These are phyloP conservation scores for Drosophila trichaetosa DNA, from an alignment of 2,888 invertebrate species.

Conservation along the genomic window DNA sequence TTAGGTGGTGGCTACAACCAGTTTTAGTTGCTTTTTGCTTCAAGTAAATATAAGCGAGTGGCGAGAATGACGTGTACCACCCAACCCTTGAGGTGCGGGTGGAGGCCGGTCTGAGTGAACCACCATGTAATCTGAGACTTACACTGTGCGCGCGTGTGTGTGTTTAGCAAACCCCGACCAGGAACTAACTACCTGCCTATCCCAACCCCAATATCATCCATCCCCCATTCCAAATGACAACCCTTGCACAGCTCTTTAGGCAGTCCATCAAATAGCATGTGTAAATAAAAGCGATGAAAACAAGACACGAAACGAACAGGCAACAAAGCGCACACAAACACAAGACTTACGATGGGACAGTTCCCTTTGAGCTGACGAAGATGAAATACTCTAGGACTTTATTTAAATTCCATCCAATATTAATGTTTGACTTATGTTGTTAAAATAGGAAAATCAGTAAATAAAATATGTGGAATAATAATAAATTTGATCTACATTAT, in stretches of 20 bases:
- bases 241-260: slow-evolving; percentile 51
- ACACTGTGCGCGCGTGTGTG: slow-evolving; percentile 24
- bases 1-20: slow-evolving; percentile 45
- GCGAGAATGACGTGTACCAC: slow-evolving; percentile 40
- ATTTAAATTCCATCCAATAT: background rate
- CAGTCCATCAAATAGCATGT: slow-evolving; percentile 66
- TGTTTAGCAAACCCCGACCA: slow-evolving; percentile 54
- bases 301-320: slow-evolving; percentile 29
- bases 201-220: background rate
- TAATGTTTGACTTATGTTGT: background rate
- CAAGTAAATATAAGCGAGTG: slow-evolving; percentile 52
- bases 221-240: slow-evolving; percentile 1
- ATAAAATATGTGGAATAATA: background rate
- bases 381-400: background rate
- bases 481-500: background rate
- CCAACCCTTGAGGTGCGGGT: slow-evolving; percentile 7
- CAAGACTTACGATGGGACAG: background rate
- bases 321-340: slow-evolving; percentile 36
- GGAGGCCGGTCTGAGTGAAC: slow-evolving; percentile 35
- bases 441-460: background rate
- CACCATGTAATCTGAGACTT: slow-evolving; percentile 75
- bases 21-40: slow-evolving; percentile 42
- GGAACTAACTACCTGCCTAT: slow-evolving; percentile 33
- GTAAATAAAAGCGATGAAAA: slow-evolving; percentile 59
- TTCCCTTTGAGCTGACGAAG: background rate